Evolutionary conservation across 2,113 vertebrate genomes (phyloP).

Genomic region (Myrmophylax atrothorax): DNA sequence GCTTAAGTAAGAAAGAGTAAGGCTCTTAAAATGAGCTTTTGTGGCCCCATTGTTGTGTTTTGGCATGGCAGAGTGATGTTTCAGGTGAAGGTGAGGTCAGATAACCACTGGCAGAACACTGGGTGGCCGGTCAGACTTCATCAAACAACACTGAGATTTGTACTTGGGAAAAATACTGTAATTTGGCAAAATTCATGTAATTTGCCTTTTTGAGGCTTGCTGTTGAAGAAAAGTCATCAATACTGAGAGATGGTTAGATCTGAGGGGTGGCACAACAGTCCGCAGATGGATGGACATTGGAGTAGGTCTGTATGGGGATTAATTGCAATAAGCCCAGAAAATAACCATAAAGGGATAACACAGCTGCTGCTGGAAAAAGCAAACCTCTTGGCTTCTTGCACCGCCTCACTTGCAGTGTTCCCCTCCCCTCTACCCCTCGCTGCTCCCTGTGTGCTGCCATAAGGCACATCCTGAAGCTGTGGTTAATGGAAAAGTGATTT

Average conservation of each 20-base stretch:
- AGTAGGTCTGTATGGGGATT: background rate
- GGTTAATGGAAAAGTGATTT: slow-evolving; percentile 65
- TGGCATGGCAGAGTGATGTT: background rate
- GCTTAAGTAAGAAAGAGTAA: background rate
- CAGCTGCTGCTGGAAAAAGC: background rate
- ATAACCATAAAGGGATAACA: background rate
- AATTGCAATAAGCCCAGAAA: background rate
- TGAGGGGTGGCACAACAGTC: background rate
- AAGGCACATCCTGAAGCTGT: background rate
- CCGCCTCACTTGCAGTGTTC: background rate
- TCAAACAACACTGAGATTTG: background rate
- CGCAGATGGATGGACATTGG: background rate
- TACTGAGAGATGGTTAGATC: background rate
- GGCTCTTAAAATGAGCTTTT: background rate
- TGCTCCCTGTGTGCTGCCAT: background rate
- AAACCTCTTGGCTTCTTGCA: background rate
- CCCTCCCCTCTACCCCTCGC: background rate
- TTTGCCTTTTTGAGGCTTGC: background rate
- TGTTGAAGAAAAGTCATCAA: background rate
- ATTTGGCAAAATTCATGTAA: background rate
- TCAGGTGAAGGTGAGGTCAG: background rate
- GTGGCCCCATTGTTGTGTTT: background rate
- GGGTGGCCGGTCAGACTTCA: background rate
- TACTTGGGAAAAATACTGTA: background rate
- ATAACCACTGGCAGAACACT: background rate